phyloP scores from a whole-genome alignment of 2,113 vertebrate species.

The Phyllostomus hastatus region DNA sequence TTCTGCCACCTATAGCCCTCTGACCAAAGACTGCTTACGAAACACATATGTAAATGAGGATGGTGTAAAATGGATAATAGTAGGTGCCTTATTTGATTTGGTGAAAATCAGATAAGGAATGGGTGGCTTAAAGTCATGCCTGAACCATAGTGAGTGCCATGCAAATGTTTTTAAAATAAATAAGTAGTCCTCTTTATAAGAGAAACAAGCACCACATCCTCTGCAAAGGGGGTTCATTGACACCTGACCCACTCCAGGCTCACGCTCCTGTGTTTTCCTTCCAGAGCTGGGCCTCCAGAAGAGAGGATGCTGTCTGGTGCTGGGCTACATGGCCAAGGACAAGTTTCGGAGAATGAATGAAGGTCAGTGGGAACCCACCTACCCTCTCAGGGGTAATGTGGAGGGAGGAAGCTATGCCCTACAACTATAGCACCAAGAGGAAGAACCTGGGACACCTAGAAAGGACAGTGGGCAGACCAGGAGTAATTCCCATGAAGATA shows the following conservation, averaged over 20 bases:
- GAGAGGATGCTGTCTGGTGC: constrained; percentile 85
- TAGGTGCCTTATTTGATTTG: not conserved
- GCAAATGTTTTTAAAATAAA: not conserved
- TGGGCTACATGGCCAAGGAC: constrained; percentile 88
- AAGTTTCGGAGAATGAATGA: constrained; percentile 88
- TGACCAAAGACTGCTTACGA: not conserved
- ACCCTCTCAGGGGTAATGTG: too few relatives aligned
- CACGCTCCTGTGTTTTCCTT: constrained; percentile 66
- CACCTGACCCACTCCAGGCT: not conserved
- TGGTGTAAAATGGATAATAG: not conserved
- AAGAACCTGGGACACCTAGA: not conserved
- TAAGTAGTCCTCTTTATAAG: not conserved
- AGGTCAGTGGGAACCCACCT: constrained; percentile 78
- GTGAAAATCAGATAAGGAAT: not conserved
- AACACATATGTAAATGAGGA: not conserved
- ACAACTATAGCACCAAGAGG: not conserved
- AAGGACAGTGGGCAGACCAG: not conserved
- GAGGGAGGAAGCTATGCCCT: not conserved
- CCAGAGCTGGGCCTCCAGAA: constrained; percentile 85
- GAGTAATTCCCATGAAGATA: not conserved
- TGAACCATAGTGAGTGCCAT: not conserved
- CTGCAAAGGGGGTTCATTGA: not conserved
- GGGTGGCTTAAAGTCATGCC: not conserved
- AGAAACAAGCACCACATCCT: not conserved
- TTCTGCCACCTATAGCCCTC: not conserved